A percentile compares a stretch with the other conserved stretches of the same genome.
Evolutionary conservation across 1,140 invertebrate genomes (phyloP).

Genomic region (Halyomorpha halys): DNA sequence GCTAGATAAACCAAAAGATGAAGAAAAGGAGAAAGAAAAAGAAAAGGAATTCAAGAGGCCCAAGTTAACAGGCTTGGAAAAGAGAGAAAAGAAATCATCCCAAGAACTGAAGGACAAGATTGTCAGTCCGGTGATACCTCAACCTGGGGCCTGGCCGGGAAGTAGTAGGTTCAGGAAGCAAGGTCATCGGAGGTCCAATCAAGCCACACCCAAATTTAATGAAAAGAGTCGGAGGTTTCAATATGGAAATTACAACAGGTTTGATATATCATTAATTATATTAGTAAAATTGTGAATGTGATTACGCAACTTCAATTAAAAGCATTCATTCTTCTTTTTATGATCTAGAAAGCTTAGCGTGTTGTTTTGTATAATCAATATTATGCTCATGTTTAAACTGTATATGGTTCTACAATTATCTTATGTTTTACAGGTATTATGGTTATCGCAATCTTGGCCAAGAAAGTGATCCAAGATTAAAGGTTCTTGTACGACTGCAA

Average conservation of each 20-base stretch:
- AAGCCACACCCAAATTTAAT: constrained; percentile 55
- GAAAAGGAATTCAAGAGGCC: constrained; percentile 9
- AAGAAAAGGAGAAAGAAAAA: constrained; percentile 12
- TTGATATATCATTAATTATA: too few relatives aligned
- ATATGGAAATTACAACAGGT: constrained; percentile 91
- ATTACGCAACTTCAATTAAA: too few relatives aligned
- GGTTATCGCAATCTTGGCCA: constrained; percentile 79
- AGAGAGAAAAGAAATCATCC: constrained; percentile 13
- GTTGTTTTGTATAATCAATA: too few relatives aligned
- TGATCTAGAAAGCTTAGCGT: too few relatives aligned
- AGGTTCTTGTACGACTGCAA: constrained; percentile 60
- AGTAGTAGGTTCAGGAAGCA: constrained; percentile 39
- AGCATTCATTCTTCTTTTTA: too few relatives aligned
- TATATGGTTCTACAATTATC: too few relatives aligned
- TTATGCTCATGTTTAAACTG: too few relatives aligned
- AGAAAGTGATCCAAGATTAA: constrained; percentile 69
- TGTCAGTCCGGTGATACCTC: constrained; percentile 82
- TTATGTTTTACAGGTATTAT: constrained; percentile 63
- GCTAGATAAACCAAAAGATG: not conserved
- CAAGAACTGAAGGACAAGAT: constrained; percentile 65
- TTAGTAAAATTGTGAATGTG: too few relatives aligned
- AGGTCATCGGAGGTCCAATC: constrained; percentile 24
- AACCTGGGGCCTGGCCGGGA: constrained; percentile 61
- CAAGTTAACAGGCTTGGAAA: not conserved
- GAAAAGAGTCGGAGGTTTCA: constrained; percentile 68